A percentile compares a stretch with the other conserved stretches of the same genome.
These are phyloP conservation scores for Lasius platythorax DNA, from an alignment of 2,888 invertebrate genomes.

Conservation along the genomic window DNA sequence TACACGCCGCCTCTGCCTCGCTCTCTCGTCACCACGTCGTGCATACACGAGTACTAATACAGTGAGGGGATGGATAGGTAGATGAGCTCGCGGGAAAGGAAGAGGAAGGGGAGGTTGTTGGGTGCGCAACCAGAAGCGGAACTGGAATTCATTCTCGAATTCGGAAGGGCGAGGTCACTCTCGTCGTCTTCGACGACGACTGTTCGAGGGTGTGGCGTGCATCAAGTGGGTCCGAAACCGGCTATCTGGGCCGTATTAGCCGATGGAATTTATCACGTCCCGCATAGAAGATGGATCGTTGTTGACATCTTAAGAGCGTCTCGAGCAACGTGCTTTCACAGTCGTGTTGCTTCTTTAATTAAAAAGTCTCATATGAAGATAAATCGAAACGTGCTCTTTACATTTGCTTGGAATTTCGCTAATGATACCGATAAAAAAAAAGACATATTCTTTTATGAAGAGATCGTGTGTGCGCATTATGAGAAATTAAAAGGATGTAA, in stretches of 20 bases:
- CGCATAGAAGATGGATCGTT: conserved; percentile 58
- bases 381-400: conserved; percentile 34
- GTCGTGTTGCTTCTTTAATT: conserved; percentile 41
- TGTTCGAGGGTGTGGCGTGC: conserved; percentile 51
- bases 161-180: conserved; percentile 66
- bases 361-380: conserved; percentile 41
- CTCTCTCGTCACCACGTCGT: conserved; percentile 29
- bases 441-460: neutral
- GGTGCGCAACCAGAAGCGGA: conserved; percentile 50
- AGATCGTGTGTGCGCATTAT: neutral
- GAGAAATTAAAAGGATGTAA: neutral
- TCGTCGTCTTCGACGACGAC: conserved; percentile 46
- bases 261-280: conserved; percentile 58
- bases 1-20: conserved; percentile 31
- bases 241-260: conserved; percentile 61
- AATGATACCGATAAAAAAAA: neutral
- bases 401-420: conserved; percentile 5
- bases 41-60: conserved; percentile 36
- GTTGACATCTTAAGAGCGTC: conserved; percentile 45
- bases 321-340: conserved; percentile 30
- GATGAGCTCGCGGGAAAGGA: neutral
- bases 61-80: conserved; percentile 4
- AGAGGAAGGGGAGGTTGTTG: neutral
- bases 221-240: conserved; percentile 50
- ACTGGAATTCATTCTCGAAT: conserved; percentile 62